Evolutionary conservation across 2,888 invertebrate genomes (phyloP).

Genomic region (Plemyria rubiginata): DNA sequence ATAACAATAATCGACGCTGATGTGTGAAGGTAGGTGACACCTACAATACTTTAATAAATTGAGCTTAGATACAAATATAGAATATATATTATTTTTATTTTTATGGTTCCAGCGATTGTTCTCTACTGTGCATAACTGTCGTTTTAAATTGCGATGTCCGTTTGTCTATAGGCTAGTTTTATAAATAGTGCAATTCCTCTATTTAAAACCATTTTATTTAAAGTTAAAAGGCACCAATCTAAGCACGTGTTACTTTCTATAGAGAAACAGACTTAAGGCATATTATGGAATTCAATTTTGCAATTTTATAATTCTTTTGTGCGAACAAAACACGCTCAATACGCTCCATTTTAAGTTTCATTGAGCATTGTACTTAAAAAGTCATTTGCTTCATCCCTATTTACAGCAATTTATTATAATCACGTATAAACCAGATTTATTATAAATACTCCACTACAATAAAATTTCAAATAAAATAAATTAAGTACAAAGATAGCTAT

Average conservation of each 20-base stretch:
- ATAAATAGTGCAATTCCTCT: conserved; percentile 28
- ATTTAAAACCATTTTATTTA: conserved; percentile 12
- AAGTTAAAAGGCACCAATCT: conserved; percentile 57
- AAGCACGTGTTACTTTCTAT: conserved; percentile 63
- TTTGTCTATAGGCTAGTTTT: conserved; percentile 19
- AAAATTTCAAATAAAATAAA: conserved; percentile 31
- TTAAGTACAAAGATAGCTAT: conserved; percentile 60
- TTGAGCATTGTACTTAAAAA: conserved; percentile 68
- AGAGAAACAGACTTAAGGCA: conserved; percentile 40
- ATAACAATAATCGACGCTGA: neutral
- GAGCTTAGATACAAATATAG: neutral
- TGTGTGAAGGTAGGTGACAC: neutral
- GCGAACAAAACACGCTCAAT: conserved; percentile 65
- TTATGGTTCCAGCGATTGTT: neutral
- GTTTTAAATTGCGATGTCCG: conserved; percentile 16
- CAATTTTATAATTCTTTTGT: conserved; percentile 68
- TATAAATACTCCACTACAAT: conserved; percentile 12
- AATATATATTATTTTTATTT: neutral
- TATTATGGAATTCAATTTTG: neutral
- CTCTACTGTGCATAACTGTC: neutral
- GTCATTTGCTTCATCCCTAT: conserved; percentile 40
- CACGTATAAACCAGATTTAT: conserved; percentile 54
- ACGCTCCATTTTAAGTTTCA: conserved; percentile 61
- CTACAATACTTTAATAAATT: neutral
- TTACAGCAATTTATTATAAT: conserved; percentile 41